Conservation (phyloP, 2,888 invertebrate genomes). For the Aleiodes alternator region DNA sequence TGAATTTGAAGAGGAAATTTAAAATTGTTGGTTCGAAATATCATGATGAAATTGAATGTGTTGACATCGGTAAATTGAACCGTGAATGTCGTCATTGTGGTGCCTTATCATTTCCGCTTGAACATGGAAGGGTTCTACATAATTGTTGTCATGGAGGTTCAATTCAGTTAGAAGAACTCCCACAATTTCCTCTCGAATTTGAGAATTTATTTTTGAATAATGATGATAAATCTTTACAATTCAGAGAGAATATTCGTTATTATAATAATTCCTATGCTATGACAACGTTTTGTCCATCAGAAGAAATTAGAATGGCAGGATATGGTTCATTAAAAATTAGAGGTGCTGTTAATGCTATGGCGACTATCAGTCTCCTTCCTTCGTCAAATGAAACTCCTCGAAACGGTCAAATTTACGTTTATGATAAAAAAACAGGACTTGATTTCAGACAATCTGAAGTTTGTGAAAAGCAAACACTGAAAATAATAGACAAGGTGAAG, state of each 20-base stretch:
- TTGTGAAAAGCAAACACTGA: background rate
- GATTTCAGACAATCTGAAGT: background rate
- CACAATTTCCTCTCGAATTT: background rate
- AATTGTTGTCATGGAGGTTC: background rate
- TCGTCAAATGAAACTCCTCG: background rate
- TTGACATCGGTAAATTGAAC: background rate
- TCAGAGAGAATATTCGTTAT: background rate
- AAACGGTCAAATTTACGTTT: background rate
- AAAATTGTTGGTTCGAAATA: too few species aligned
- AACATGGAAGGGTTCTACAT: background rate
- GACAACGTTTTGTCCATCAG: background rate
- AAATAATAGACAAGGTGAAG: background rate
- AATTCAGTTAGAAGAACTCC: background rate
- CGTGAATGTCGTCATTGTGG: background rate
- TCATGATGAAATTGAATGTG: too few species aligned
- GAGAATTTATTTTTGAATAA: background rate
- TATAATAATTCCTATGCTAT: background rate
- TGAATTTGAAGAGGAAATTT: too few species aligned
- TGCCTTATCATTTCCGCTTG: background rate
- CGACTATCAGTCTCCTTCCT: too few species aligned
- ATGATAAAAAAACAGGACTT: background rate
- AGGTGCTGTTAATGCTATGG: too few species aligned
- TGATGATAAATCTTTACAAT: background rate
- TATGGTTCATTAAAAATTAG: background rate
- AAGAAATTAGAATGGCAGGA: background rate